These are phyloP conservation scores for Drosophila biarmipes DNA, from an alignment of 1,140 invertebrate genomes.

Conservation along the genomic window DNA sequence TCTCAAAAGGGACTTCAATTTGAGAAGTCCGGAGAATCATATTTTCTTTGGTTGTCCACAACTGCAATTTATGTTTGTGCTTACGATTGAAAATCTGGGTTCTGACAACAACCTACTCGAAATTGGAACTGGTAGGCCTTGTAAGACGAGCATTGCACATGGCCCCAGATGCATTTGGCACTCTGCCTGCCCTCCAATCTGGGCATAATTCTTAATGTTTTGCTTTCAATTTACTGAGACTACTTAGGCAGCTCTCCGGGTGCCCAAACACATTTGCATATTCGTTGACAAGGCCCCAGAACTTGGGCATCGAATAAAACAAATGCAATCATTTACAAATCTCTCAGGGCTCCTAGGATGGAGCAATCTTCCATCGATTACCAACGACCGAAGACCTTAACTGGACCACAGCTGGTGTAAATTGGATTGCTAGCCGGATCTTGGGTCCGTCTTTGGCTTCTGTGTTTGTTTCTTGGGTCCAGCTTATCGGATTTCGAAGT, in stretches of 20 bases:
- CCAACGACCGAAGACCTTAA: conserved; percentile 30
- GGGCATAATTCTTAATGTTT: conserved; percentile 81
- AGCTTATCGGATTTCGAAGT: conserved; percentile 23
- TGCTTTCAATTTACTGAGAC: conserved; percentile 77
- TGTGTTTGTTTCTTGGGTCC: conserved; percentile 9
- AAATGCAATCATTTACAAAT: conserved; percentile 42
- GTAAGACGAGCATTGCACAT: conserved; percentile 59
- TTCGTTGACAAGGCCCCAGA: conserved; percentile 17
- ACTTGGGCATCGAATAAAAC: conserved; percentile 43
- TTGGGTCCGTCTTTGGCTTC: conserved; percentile 24
- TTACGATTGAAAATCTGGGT: conserved; percentile 74
- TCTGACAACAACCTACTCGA: conserved; percentile 46
- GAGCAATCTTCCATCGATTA: conserved; percentile 22
- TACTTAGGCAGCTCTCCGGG: conserved; percentile 54
- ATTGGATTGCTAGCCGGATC: conserved; percentile 29
- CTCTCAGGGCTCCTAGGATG: conserved; percentile 11
- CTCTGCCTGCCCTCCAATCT: conserved; percentile 48
- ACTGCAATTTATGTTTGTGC: conserved; percentile 54
- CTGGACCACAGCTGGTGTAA: conserved; percentile 37
- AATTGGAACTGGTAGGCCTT: conserved; percentile 28
- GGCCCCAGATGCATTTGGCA: conserved; percentile 50
- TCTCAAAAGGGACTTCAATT: background rate
- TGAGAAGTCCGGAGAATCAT: conserved; percentile 1
- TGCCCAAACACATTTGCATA: conserved; percentile 67
- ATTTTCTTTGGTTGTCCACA: conserved; percentile 23